Conservation (phyloP, 92 coral and sea anemone genomes). For the Bergia sp. region DNA sequence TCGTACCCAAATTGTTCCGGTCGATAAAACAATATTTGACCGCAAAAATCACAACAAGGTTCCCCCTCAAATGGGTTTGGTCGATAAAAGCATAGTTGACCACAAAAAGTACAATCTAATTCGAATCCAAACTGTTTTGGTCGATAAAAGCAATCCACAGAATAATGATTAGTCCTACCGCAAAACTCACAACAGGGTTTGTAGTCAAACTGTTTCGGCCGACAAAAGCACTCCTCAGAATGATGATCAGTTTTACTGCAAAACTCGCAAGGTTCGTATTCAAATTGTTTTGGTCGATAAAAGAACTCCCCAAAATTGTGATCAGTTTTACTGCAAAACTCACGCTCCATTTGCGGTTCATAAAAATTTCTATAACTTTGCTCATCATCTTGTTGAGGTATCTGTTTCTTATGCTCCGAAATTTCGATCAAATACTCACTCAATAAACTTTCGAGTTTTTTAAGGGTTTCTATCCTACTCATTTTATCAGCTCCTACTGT, state of each 20-base stretch:
- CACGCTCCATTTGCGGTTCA: background rate
- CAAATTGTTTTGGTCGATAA: background rate
- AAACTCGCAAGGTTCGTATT: background rate
- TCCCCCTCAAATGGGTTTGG: background rate
- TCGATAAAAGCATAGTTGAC: slow-evolving; percentile 1
- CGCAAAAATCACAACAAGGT: background rate
- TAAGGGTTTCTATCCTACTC: background rate
- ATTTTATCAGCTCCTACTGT: background rate
- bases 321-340: background rate
- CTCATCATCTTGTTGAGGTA: background rate
- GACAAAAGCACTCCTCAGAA: background rate
- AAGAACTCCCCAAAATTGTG: too few relatives aligned
- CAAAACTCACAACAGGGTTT: too few relatives aligned
- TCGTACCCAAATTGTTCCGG: slow-evolving; percentile 6
- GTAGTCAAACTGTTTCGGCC: too few relatives aligned
- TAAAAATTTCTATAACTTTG: background rate
- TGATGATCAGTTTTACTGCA: background rate
- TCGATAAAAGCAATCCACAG: background rate
- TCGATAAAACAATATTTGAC: background rate
- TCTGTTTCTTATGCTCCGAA: background rate
- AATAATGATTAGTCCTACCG: too few relatives aligned
- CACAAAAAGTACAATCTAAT: background rate
- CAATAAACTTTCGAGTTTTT: background rate
- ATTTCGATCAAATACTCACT: background rate
- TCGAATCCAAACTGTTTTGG: background rate